These are phyloP conservation scores for Reinhardtius hippoglossoides DNA, from an alignment of 2,113 vertebrate species.

Conservation along the genomic window DNA sequence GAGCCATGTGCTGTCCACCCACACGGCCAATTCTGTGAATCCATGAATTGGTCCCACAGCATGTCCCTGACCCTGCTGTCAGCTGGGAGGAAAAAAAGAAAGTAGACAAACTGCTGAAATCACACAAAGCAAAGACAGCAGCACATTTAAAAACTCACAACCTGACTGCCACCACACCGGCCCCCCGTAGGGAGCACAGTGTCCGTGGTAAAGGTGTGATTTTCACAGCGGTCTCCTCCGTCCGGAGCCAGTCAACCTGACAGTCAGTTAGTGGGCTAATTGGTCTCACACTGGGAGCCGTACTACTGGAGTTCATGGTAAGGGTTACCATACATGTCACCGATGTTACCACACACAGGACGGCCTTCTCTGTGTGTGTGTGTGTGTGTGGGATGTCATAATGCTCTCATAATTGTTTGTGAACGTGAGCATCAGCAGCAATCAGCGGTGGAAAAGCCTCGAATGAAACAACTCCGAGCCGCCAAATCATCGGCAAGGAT, in stretches of 20 bases:
- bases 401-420: conserved; percentile 1
- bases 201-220: conserved; percentile 70
- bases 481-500: conserved; percentile 18
- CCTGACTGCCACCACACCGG: conserved; percentile 36
- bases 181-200: conserved; percentile 59
- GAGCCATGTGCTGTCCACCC: conserved; percentile 40
- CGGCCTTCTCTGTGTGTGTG: background rate
- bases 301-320: conserved; percentile 24
- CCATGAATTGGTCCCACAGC: conserved; percentile 45
- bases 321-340: conserved; percentile 51
- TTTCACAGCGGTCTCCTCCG: conserved; percentile 65
- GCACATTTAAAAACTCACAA: conserved; percentile 21
- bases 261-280: conserved; percentile 73
- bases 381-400: background rate
- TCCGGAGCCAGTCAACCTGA: conserved; percentile 59
- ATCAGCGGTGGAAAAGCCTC: conserved; percentile 4
- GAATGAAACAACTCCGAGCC: conserved; percentile 14
- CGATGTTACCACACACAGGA: conserved; percentile 14
- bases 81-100: background rate
- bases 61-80: conserved; percentile 58
- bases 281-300: conserved; percentile 69
- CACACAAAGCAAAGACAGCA: conserved; percentile 35
- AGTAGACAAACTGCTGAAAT: conserved; percentile 45
- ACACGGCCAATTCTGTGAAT: conserved; percentile 32
- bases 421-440: conserved; percentile 1